Conservation (phyloP, 2,888 invertebrate species). For the Anagyrus pseudococci region DNA sequence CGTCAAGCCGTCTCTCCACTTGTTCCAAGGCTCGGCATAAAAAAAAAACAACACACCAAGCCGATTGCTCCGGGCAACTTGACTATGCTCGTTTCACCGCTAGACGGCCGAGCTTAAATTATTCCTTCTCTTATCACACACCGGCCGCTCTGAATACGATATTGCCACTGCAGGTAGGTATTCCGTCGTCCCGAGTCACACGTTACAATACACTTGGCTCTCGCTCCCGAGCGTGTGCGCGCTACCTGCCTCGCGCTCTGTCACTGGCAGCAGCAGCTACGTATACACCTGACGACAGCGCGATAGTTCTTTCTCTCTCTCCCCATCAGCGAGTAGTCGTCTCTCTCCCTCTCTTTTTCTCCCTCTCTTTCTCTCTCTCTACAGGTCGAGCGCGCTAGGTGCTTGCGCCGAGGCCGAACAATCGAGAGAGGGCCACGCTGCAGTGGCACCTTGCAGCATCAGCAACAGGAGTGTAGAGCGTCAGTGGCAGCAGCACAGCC, state of each 20-base stretch:
- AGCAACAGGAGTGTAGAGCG: conserved; percentile 2
- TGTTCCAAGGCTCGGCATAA: too few species aligned
- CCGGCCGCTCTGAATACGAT: too few species aligned
- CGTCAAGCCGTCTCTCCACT: too few species aligned
- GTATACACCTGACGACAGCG: conserved; percentile 37
- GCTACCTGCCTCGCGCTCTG: conserved; percentile 30
- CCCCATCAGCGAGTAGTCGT: neutral
- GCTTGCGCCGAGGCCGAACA: conserved; percentile 39
- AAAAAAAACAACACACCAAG: too few species aligned
- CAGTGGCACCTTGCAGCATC: conserved; percentile 37
- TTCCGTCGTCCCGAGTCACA: too few species aligned
- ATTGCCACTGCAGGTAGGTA: neutral
- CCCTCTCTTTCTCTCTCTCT: conserved; percentile 3
- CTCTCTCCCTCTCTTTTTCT: conserved; percentile 3
- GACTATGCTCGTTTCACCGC: too few species aligned
- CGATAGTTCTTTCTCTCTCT: too few species aligned
- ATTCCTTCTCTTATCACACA: too few species aligned
- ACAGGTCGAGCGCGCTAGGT: conserved; percentile 4
- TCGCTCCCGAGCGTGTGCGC: conserved; percentile 12
- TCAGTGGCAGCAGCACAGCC: conserved; percentile 18
- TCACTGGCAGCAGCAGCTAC: conserved; percentile 26
- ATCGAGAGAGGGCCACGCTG: conserved; percentile 48
- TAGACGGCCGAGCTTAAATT: too few species aligned
- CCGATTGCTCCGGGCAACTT: too few species aligned
- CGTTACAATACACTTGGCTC: too few species aligned